Evolutionary conservation across 2,113 vertebrate species (phyloP), one percentile per base, ranked within the genome.

Genomic region (Catharus fuscescens): DNA sequence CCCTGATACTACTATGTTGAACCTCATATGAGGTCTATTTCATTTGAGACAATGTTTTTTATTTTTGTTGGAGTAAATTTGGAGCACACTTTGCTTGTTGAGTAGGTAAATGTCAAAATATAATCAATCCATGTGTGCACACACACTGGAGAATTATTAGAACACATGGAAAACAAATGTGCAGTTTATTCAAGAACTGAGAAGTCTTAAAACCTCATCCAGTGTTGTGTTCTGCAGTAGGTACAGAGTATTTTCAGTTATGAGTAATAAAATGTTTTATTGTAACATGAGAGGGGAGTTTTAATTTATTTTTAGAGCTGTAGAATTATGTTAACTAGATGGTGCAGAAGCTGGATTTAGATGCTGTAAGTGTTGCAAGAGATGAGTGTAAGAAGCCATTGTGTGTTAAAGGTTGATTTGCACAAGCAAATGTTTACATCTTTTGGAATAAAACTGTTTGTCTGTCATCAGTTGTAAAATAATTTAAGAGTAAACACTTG

Each of bases 351-450:
- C 65, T n/a, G 36, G 28, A 52, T 89, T 54, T 81, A 88, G 52
- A 83, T 88, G 79, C 20, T 74, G 85, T 45, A 92, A 45, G 12
- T 76, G 80, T 89, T 96, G 61, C 59, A 89, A 90, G 86, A 94
- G 77, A 92, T 0, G 61, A 92, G 64, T 92, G 78, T 80, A 61
- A 92, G 92, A 97, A 98, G 97, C 97, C 96, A 97, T 97, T 95
- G 70, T 8, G 7, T 96, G 94, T 93, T 92, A 81, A 78, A 95
- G 91, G 65, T 80, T 95, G 64, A 97, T 97, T 97, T 98, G 97
- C 96, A 97, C 97, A 96, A 95, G 90, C 86, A 95, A 81, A 89
- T 78, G 78, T 97, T 97, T 95, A 69, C 92, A 91, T 94, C 78
- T 95, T 66, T 77, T 81, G 50, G 61, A 95, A 94, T 95, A 84